Evolutionary conservation across 2,113 vertebrate genomes (phyloP), one percentile per base, ranked within the genome.

Genomic region (Blennius ocellaris): DNA sequence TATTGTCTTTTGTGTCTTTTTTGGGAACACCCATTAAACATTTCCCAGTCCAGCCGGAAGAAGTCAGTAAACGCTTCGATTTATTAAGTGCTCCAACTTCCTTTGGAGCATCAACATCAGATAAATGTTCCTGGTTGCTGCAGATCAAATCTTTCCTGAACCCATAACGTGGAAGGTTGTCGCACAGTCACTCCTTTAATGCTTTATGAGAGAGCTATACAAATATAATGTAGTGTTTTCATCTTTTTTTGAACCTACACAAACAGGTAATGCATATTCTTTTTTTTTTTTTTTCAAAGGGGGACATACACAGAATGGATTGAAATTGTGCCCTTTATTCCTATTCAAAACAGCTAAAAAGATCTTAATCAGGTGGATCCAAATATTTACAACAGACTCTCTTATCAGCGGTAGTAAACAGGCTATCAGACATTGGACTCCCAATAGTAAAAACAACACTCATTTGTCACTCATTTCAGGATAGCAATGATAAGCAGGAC

Each of bases 391-490:
- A 52, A 71, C 67, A 45, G 58, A 43, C 62, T 30, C 50, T 54
- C n/a, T 68, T 70, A 71, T 73, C 64, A 69, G 11, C 53, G 7
- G 10, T 5, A 14, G 8, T 11, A 53, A 71, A 50, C 6, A 45
- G 45, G 36, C 17, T 61, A 78, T 54, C 52, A 66, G 56, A 74
- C 51, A 16, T 30, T 57, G 45, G 70, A 64, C n/a, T 51, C 11
- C 49, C 39, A 14, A 44, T 61, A 62, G 63, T 66, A 64, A 84
- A 74, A 82, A 70, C 65, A 85, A 86, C 57, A 65, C 54, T 72
- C 47, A 85, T 89, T 80, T 87, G 71, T 88, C 85, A 69, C 44
- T 86, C 80, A 69, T 60, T 74, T 57, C 88, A 82, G 80, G 80
- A 90, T 75, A 63, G 48, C 39, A 69, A 80, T 85, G 83, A 83